Evolutionary conservation across 2,113 vertebrate genomes (phyloP).

Genomic region (Crotophaga sulcirostris): DNA sequence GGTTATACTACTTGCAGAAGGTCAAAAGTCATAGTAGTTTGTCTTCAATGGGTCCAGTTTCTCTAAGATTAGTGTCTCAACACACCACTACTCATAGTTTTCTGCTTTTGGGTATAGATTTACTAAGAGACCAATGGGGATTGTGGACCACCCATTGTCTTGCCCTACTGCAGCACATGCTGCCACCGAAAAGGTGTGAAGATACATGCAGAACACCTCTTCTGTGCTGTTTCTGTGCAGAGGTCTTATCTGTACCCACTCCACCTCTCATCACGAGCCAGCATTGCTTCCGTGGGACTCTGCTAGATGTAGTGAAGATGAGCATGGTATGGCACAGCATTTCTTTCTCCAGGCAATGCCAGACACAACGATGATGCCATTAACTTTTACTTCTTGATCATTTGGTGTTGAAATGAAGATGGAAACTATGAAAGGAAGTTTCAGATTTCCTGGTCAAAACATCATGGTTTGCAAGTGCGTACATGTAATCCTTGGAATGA

Average conservation of each 20-base stretch:
- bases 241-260: not conserved
- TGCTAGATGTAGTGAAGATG: accelerated
- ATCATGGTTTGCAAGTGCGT: not conserved
- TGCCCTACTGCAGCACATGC: not conserved
- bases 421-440: not conserved
- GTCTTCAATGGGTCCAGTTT: not conserved
- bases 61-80: not conserved
- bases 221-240: not conserved
- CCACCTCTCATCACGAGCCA: not conserved
- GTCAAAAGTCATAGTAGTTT: not conserved
- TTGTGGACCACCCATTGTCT: not conserved
- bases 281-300: not conserved
- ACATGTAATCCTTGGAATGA: not conserved
- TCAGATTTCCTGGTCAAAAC: not conserved
- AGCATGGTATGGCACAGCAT: not conserved
- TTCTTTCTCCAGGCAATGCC: not conserved
- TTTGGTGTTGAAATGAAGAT: not conserved
- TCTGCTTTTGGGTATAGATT: not conserved
- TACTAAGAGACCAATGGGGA: not conserved
- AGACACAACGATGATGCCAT: not conserved
- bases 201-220: not conserved
- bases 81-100: not conserved
- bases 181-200: not conserved
- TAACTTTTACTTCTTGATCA: not conserved
- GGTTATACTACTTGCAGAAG: not conserved